Evolutionary conservation across 2,888 invertebrate species (phyloP).

Genomic region (Slavum lentiscoides): DNA sequence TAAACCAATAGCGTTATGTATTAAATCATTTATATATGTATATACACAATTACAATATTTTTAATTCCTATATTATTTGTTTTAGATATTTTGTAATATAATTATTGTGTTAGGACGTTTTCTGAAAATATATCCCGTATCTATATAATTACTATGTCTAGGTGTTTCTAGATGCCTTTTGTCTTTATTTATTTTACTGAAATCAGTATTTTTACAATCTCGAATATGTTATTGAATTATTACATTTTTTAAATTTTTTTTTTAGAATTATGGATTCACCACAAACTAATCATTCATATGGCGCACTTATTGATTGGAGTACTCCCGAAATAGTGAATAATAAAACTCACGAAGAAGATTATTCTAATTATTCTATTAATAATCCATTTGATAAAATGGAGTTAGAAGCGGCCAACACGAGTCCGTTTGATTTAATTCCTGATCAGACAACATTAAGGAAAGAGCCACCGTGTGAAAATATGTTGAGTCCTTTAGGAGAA

Average conservation of each 20-base stretch:
- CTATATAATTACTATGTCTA: no score
- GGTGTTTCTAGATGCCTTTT: no score
- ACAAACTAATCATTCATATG: neutral
- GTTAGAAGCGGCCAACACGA: constrained; percentile 27
- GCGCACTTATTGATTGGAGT: constrained; percentile 33
- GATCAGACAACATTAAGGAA: neutral
- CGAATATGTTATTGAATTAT: no score
- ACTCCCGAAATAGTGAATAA: constrained; percentile 4
- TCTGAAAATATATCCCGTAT: no score
- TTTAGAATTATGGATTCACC: constrained; percentile 23
- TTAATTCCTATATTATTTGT: no score
- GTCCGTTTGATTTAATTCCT: constrained; percentile 38
- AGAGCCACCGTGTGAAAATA: constrained; percentile 20
- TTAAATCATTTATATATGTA: no score
- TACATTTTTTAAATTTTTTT: neutral
- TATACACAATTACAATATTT: no score
- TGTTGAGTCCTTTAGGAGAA: constrained; percentile 16
- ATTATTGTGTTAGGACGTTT: no score
- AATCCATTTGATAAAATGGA: constrained; percentile 45
- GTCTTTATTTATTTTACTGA: no score
- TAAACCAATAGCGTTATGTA: no score
- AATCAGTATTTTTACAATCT: no score
- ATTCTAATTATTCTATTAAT: neutral
- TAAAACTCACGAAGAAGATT: neutral
- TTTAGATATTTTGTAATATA: no score